Evolutionary conservation across 2,888 invertebrate species (phyloP), one percentile per base, ranked within the genome.

Genomic region (Myathropa florea): DNA sequence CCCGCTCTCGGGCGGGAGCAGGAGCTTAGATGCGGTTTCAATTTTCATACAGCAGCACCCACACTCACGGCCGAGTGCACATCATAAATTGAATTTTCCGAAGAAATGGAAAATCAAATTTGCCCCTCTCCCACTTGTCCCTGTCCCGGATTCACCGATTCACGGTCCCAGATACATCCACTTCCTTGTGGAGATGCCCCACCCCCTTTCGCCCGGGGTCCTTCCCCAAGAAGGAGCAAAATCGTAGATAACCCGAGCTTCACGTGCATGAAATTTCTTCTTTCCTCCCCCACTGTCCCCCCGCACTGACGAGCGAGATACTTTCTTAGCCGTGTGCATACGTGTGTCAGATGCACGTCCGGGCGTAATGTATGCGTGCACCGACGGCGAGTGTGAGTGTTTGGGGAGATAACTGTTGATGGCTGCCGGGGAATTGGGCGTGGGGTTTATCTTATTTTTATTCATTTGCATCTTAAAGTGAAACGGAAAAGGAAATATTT

Each of bases 101-200:
- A 82, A 82, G 85, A 78, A 85, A 77, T 78, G 60, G 77, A 60
- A 85, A 85, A 85, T 85, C 85, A 85, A 85, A 85, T 85, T 85
- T 82, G 82, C 85, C 21, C 81, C 68, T 61, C 76, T 46, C 67
- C 53, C 75, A 53, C 70, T 63, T 60, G 36, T 55, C 55, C 60
- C 46, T 57, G 24, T 9, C 24, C 18, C 46, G 46, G 39, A 39
- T 39, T 14, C 39, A n/a, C 46, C 46, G 46, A 46, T 46, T 46
- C 46, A 46, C 46, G 46, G 46, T 18, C 18, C n/a, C 46, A 46
- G 46, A 46, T 18, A 18, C 46, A 46, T 46, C 46, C 46, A 46
- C 28, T 18, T 28, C 14, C 26, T 18, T 30, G 30, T 23, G 61
- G 14, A 46, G 63, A 53, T 53, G 61, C 24, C 53, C 39, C 39